phyloP scores from a whole-genome alignment of 2,888 invertebrate species.

The Tipula unca region DNA sequence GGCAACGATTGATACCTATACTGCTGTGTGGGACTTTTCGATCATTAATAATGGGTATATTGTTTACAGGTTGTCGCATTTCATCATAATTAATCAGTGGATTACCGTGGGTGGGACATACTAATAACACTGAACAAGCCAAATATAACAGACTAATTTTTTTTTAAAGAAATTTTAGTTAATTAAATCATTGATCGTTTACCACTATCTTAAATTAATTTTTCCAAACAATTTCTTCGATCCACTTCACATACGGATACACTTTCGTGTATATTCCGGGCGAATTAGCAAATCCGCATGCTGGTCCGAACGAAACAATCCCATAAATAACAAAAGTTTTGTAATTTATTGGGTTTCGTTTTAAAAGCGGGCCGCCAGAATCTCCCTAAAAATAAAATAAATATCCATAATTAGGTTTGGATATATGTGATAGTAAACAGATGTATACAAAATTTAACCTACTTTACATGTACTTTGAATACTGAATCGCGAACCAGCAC shows the following conservation, averaged over 20 bases:
- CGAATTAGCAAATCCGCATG: slow-evolving; percentile 39
- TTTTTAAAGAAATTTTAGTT: too few relatives aligned
- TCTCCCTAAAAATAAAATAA: not conserved
- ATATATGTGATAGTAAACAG: not conserved
- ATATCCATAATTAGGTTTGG: not conserved
- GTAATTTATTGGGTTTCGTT: not conserved
- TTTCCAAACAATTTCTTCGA: slow-evolving; percentile 50
- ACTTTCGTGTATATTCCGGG: slow-evolving; percentile 55
- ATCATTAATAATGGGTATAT: too few relatives aligned
- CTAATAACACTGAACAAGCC: too few relatives aligned
- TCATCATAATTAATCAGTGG: too few relatives aligned
- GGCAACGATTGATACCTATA: too few relatives aligned
- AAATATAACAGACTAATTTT: too few relatives aligned
- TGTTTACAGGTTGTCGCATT: too few relatives aligned
- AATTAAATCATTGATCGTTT: too few relatives aligned
- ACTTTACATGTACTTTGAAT: slow-evolving; percentile 44
- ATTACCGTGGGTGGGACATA: too few relatives aligned
- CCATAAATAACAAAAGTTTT: slow-evolving; percentile 31
- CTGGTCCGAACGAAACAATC: slow-evolving; percentile 44
- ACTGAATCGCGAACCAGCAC: slow-evolving; percentile 44
- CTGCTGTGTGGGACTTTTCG: too few relatives aligned
- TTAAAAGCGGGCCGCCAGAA: not conserved
- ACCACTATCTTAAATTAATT: too few relatives aligned
- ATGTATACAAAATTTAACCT: not conserved
- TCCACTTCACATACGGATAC: slow-evolving; percentile 48